A percentile compares a stretch with the other conserved stretches of the same genome.
These are phyloP conservation scores for Cephus rjabovi DNA, from an alignment of 2,888 invertebrate genomes.

Conservation along the genomic window DNA sequence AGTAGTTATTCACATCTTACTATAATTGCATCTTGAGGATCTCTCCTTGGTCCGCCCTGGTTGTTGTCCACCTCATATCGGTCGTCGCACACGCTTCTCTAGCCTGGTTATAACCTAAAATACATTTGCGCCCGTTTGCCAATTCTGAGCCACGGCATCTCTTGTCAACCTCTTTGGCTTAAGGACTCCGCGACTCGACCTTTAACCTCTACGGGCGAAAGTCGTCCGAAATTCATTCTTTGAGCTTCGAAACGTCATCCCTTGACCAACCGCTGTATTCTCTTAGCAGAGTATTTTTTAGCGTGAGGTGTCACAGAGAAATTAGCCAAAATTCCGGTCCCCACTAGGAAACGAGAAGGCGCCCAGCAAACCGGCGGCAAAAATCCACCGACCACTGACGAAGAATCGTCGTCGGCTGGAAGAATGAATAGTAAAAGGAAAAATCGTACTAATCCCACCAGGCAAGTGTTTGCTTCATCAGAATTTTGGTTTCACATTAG, in stretches of 20 bases:
- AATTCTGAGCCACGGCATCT: neutral
- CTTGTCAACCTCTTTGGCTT: constrained; percentile 20
- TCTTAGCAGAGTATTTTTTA: constrained; percentile 19
- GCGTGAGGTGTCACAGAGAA: constrained; percentile 46
- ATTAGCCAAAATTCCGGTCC: constrained; percentile 85
- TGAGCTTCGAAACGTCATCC: neutral
- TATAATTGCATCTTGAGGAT: neutral
- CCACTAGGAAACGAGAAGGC: constrained; percentile 84
- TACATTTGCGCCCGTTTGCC: neutral
- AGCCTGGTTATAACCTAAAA: constrained; percentile 6
- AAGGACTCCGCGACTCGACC: constrained; percentile 11
- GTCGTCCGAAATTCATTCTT: neutral
- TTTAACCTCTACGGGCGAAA: constrained; percentile 7
- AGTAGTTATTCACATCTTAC: neutral
- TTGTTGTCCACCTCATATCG: neutral
- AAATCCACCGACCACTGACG: constrained; percentile 57
- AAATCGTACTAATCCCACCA: constrained; percentile 82
- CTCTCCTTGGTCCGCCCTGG: neutral
- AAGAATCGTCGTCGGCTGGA: constrained; percentile 63
- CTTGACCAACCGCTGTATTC: neutral
- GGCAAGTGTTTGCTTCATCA: constrained; percentile 67
- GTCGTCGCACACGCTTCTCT: neutral
- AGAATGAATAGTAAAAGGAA: constrained; percentile 84
- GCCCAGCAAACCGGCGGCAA: constrained; percentile 77
- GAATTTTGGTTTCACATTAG: neutral